phyloP scores from a whole-genome alignment of 2,113 vertebrate species.

The Prionailurus viverrinus region DNA sequence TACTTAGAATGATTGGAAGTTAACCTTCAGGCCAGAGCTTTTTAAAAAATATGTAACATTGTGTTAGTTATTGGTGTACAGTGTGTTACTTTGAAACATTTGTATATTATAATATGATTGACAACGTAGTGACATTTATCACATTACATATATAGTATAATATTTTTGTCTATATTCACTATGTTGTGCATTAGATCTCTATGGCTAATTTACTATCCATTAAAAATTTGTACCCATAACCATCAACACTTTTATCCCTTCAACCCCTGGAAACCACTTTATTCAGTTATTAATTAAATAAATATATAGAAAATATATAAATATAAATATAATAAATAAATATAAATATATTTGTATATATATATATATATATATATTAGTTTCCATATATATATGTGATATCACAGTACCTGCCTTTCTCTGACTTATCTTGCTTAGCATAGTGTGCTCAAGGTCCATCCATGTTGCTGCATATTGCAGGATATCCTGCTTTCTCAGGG shows the following conservation, averaged over 20 bases:
- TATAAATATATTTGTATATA: too few species aligned
- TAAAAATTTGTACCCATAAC: background rate
- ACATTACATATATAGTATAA: background rate
- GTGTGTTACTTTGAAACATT: background rate
- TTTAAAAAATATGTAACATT: background rate
- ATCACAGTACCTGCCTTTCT: background rate
- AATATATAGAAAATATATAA: too few species aligned
- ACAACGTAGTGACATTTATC: too few species aligned
- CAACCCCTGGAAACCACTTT: background rate
- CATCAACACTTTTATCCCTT: background rate
- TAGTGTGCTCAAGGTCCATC: background rate
- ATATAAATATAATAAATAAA: too few species aligned
- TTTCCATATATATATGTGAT: background rate
- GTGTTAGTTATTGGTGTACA: background rate
- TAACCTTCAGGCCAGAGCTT: background rate
- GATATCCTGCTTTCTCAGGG: background rate
- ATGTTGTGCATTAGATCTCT: background rate
- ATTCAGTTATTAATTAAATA: background rate
- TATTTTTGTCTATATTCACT: background rate
- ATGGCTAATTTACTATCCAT: background rate
- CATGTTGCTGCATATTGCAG: background rate
- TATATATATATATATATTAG: background rate
- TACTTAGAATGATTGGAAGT: background rate
- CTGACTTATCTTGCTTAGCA: background rate
- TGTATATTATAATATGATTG: background rate